Evolutionary conservation across 2,888 invertebrate species (phyloP).

Genomic region (Netelia virgata): DNA sequence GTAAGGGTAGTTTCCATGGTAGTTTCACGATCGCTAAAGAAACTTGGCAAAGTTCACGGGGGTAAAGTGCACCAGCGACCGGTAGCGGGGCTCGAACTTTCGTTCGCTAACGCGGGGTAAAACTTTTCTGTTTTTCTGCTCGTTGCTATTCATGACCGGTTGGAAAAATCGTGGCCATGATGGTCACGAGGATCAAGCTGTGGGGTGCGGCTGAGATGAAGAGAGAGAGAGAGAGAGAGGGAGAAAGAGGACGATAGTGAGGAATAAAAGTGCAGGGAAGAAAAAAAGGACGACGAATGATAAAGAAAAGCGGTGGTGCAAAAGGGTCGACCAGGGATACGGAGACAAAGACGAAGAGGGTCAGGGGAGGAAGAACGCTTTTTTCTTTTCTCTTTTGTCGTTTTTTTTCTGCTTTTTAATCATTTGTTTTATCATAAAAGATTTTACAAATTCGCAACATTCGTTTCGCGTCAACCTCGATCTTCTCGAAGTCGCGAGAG

Average conservation of each 20-base stretch:
- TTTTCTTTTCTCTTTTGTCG: background rate
- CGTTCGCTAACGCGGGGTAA: slow-evolving; percentile 16
- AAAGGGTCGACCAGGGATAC: slow-evolving; percentile 52
- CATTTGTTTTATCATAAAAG: background rate
- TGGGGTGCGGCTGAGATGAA: slow-evolving; percentile 20
- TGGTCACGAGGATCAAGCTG: slow-evolving; percentile 67
- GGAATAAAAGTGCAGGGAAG: slow-evolving; percentile 2
- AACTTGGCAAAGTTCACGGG: slow-evolving; percentile 62
- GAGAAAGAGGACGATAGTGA: slow-evolving; percentile 8
- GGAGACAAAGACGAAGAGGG: slow-evolving; percentile 19
- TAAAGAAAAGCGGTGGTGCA: slow-evolving; percentile 48
- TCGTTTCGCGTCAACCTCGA: background rate
- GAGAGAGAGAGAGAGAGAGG: slow-evolving; percentile 22
- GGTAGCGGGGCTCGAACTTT: too few relatives aligned
- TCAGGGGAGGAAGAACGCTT: slow-evolving; percentile 1
- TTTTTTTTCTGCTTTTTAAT: slow-evolving; percentile 9
- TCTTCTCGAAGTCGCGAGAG: slow-evolving; percentile 4
- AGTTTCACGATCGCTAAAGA: slow-evolving; percentile 64
- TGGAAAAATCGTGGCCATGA: slow-evolving; percentile 77
- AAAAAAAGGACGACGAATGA: slow-evolving; percentile 25
- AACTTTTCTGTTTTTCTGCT: slow-evolving; percentile 80
- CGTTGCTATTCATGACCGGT: slow-evolving; percentile 81
- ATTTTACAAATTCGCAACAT: slow-evolving; percentile 18
- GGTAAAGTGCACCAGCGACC: too few relatives aligned
- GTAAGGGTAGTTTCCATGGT: slow-evolving; percentile 56